Evolutionary conservation across 1,140 invertebrate species (phyloP).

Genomic region (Macrobrachium nipponense): DNA sequence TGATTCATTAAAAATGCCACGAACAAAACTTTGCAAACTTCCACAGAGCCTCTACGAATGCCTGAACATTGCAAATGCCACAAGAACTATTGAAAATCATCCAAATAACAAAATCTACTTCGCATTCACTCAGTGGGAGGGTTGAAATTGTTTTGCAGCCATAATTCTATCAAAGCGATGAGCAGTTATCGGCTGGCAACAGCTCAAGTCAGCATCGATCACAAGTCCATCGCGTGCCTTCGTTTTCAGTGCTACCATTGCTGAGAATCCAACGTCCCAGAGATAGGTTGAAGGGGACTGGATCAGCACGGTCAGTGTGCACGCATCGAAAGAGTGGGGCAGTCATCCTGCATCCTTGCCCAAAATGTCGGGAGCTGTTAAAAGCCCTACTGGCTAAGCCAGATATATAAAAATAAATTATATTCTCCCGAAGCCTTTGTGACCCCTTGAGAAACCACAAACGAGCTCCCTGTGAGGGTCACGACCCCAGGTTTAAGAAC

Average conservation of each 20-base stretch:
- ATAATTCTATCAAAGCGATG: no score
- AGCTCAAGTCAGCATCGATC: not conserved
- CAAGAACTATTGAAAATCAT: not conserved
- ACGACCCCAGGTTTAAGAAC: no score
- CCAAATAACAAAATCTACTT: not conserved
- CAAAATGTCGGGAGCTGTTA: conserved; percentile 12
- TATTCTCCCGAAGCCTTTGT: no score
- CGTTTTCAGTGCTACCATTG: conserved; percentile 9
- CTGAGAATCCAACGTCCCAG: not conserved
- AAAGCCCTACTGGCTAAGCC: no score
- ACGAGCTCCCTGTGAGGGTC: no score
- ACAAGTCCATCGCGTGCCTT: no score
- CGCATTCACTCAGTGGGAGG: conserved; percentile 19
- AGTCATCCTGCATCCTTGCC: not conserved
- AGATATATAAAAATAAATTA: no score
- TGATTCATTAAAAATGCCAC: not conserved
- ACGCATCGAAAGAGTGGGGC: not conserved
- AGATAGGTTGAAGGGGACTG: conserved; percentile 17
- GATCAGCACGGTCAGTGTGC: conserved; percentile 5
- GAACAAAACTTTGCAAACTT: not conserved
- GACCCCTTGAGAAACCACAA: no score
- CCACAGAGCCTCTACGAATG: not conserved
- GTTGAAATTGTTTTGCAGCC: conserved; percentile 18
- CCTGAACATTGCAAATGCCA: conserved; percentile 7
- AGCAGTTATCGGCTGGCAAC: not conserved